Percentiles rank a stretch among this genome's conserved stretches.
Evolutionary conservation across 2,888 invertebrate species (phyloP).

Genomic region (Chymomyza procnemis): DNA sequence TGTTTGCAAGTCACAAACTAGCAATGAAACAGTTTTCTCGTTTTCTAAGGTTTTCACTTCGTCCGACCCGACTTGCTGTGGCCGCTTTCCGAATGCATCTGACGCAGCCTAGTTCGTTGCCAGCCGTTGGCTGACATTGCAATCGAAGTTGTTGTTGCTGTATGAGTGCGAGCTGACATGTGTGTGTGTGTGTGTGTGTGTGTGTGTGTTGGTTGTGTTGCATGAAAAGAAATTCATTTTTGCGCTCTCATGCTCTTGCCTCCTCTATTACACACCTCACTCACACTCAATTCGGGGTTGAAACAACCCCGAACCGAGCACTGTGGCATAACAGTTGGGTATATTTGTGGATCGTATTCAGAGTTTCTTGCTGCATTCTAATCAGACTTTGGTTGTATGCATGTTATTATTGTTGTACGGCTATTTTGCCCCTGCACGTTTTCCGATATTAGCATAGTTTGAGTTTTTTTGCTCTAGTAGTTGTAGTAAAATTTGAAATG

Average conservation of each 20-base stretch:
- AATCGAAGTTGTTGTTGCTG: slow-evolving; percentile 17
- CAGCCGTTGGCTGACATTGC: slow-evolving; percentile 30
- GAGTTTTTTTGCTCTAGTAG: slow-evolving; percentile 23
- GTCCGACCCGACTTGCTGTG: slow-evolving; percentile 53
- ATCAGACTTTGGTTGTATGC: slow-evolving; percentile 48
- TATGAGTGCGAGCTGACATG: slow-evolving; percentile 12
- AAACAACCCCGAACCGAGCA: neutral
- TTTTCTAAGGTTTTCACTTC: neutral
- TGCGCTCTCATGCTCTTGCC: slow-evolving; percentile 6
- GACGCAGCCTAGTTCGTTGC: slow-evolving; percentile 40
- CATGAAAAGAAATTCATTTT: slow-evolving; percentile 22
- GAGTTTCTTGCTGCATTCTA: slow-evolving; percentile 58
- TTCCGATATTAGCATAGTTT: slow-evolving; percentile 33
- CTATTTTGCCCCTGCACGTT: slow-evolving; percentile 28
- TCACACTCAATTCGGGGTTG: neutral
- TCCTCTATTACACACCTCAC: slow-evolving; percentile 1
- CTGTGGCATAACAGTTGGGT: neutral
- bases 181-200: slow-evolving; percentile 10
- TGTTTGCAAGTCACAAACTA: neutral
- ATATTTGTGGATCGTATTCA: slow-evolving; percentile 45
- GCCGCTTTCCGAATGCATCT: slow-evolving; percentile 60
- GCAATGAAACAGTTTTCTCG: neutral
- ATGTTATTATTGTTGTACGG: slow-evolving; percentile 32
- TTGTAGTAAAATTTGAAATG: slow-evolving; percentile 56
- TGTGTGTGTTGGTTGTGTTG: slow-evolving; percentile 30